phyloP scores from a whole-genome alignment of 1,140 invertebrate species.

The Heliconius hewitsoni region DNA sequence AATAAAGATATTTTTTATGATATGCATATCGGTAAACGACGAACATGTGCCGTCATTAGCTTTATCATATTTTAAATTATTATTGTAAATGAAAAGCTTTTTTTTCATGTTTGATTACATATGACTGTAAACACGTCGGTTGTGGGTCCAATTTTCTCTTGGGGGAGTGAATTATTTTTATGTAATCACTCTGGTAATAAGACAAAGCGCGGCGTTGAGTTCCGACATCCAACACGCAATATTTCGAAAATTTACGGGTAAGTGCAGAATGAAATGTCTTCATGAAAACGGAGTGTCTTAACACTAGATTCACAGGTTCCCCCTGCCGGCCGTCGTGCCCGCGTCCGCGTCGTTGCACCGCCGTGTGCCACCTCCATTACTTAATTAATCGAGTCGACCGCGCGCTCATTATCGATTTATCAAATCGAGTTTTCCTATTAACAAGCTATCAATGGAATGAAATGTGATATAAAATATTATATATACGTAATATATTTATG shows the following conservation, averaged over 20 bases:
- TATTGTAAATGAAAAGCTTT: too few relatives aligned
- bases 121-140: not conserved
- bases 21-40: too few relatives aligned
- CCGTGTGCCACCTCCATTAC: slow-evolving; percentile 7
- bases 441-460: not conserved
- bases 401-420: slow-evolving; percentile 20
- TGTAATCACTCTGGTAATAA: not conserved
- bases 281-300: not conserved
- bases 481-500: not conserved
- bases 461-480: slow-evolving; percentile 6
- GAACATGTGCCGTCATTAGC: too few relatives aligned
- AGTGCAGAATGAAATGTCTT: too few relatives aligned
- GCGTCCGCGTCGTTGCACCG: not conserved
- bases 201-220: not conserved
- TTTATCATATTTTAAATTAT: too few relatives aligned
- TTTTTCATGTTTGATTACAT: too few relatives aligned
- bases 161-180: not conserved
- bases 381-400: slow-evolving; percentile 19
- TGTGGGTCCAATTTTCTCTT: not conserved
- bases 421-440: slow-evolving; percentile 14
- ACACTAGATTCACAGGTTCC: not conserved
- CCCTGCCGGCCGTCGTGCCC: too few relatives aligned
- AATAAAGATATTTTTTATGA: too few relatives aligned
- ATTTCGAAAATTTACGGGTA: too few relatives aligned
- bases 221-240: too few relatives aligned